These are phyloP conservation scores for Heliconius erato DNA, from an alignment of 2,888 invertebrate species.

Conservation along the genomic window DNA sequence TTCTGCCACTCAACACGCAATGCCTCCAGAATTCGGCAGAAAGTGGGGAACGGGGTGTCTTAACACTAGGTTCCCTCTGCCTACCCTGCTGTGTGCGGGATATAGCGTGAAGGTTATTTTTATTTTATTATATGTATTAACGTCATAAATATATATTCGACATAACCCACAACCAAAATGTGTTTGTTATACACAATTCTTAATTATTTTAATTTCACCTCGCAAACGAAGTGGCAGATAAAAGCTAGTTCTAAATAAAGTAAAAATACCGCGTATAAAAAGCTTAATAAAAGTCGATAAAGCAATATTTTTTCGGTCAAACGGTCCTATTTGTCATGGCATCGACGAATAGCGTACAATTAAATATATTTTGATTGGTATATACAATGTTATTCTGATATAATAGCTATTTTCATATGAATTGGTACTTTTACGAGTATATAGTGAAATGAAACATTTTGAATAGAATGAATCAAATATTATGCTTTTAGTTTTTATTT, in stretches of 20 bases:
- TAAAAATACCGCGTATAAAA: neutral
- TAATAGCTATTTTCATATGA: neutral
- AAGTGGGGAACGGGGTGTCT: too few relatives aligned
- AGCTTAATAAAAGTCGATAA: neutral
- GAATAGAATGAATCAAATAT: neutral
- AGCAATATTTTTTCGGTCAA: neutral
- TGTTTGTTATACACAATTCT: neutral
- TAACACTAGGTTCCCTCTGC: too few relatives aligned
- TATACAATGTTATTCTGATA: neutral
- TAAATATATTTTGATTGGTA: constrained; percentile 18
- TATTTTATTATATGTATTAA: too few relatives aligned
- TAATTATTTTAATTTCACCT: neutral
- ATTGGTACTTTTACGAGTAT: neutral
- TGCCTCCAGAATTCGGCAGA: too few relatives aligned
- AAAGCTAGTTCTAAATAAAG: neutral
- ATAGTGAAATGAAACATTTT: neutral
- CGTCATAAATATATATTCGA: too few relatives aligned
- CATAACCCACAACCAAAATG: too few relatives aligned
- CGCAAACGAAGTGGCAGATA: neutral
- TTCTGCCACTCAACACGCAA: too few relatives aligned
- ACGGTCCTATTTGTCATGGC: constrained; percentile 3
- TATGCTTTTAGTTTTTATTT: neutral
- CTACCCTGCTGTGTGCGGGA: too few relatives aligned
- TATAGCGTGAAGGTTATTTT: too few relatives aligned
- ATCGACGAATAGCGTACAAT: constrained; percentile 25